Evolutionary conservation across 2,888 invertebrate species (phyloP).

Genomic region (Automeris io): DNA sequence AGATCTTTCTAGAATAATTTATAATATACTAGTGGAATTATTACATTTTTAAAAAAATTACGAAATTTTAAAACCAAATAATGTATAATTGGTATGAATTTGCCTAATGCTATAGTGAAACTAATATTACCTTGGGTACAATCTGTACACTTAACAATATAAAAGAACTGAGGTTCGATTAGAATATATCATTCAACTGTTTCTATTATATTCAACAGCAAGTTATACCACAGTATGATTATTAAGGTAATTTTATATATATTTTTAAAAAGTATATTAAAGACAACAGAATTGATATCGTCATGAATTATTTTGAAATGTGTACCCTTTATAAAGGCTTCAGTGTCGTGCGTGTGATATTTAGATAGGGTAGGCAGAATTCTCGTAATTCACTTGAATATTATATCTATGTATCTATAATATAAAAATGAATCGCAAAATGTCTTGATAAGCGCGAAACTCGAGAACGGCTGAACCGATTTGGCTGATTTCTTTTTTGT

Average conservation of each 20-base stretch:
- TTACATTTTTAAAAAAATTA: slow-evolving; percentile 9
- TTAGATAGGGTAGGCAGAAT: too few species aligned
- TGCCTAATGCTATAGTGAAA: slow-evolving; percentile 13
- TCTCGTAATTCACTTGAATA: too few species aligned
- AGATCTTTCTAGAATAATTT: too few species aligned
- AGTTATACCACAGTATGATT: neutral
- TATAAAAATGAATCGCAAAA: too few species aligned
- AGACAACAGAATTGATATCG: neutral
- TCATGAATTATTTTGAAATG: too few species aligned
- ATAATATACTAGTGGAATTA: too few species aligned
- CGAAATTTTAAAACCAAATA: slow-evolving; percentile 4
- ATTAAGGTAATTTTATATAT: neutral
- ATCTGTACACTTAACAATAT: slow-evolving; percentile 1
- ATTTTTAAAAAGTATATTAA: neutral
- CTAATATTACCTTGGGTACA: slow-evolving; percentile 12
- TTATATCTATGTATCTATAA: too few species aligned
- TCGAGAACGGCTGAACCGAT: too few species aligned
- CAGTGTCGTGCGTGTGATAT: too few species aligned
- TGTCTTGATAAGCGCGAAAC: too few species aligned
- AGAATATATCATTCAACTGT: neutral
- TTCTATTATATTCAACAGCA: neutral
- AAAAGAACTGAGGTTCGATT: slow-evolving; percentile 3
- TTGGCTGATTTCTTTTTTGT: too few species aligned
- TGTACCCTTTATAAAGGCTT: too few species aligned
- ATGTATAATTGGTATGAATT: slow-evolving; percentile 2